Base-by-base conservation (phyloP, 2,797 vertebrate species). In the Lepidocolaptes lacrymiger region DNA sequence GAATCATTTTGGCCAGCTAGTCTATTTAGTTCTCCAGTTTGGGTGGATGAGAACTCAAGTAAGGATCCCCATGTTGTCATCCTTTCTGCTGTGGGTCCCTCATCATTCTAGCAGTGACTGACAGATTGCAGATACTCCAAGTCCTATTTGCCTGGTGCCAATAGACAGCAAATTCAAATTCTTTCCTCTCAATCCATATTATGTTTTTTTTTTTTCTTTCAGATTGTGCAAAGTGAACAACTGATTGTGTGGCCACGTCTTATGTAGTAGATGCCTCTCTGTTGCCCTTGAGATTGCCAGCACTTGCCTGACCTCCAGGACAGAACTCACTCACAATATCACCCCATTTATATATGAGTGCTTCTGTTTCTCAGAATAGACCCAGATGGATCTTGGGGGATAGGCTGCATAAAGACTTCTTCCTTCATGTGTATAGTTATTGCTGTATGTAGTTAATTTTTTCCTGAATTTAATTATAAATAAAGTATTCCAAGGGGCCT, bases 241-340 rank as follows among this genome's bases (percentile, higher is more conserved):
- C 39, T 6, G n/a, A 5, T 72, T 18, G 2, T 62, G 56, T 14
- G 79, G 79, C 23, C 67, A 83, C 5, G 4, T 72, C 12, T 83
- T 46, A 39, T 83, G 80, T 8, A 72, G 49, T 1, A 1, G 2
- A 1, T 77, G 73, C 24, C 48, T 69, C 16, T 20, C 48, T 39
- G 0, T 14, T 30, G 63, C 34, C 10, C 55, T 85, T 5, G 63
- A 76, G 26, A 8, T 2, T 10, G 0, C 6, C 4, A 4, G 2
- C 3, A 3, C 4, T 0, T 85, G 83, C 34, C 83, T 63, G 39
- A 12, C 17, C 55, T 86, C 72, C 79, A 62, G 67, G 7, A 6
- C 6, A 34, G 28, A n/a, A 4, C 1, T 22, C 22, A 43, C 14
- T 14, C 10, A 32, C 39, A 43, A 16, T 63, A 32, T 63, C 39